Conservation (phyloP, 2,888 invertebrate genomes). For the Rhimphoctona megacephalus region DNA sequence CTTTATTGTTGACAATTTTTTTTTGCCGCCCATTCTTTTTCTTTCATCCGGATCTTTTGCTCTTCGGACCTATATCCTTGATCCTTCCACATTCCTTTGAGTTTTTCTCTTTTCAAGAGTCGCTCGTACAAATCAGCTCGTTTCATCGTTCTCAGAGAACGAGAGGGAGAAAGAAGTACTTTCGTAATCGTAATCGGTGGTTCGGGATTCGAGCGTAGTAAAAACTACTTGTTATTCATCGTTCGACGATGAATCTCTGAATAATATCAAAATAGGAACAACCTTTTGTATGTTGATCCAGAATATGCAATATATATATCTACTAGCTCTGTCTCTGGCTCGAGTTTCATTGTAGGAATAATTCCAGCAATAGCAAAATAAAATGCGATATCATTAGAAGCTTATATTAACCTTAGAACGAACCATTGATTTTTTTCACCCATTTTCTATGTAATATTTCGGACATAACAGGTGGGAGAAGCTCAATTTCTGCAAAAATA, state of each 20-base stretch:
- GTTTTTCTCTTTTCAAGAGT: slow-evolving; percentile 8
- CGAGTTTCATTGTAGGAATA: not conserved
- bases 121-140: slow-evolving; percentile 2
- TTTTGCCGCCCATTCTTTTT: not conserved
- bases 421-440: no score
- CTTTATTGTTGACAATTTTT: not conserved
- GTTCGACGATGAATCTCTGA: slow-evolving; percentile 30
- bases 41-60: not conserved
- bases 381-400: no score
- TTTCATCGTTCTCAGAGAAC: not conserved
- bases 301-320: not conserved
- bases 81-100: slow-evolving; percentile 28
- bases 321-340: no score
- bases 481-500: not conserved
- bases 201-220: not conserved
- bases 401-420: no score
- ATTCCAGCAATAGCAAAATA: not conserved
- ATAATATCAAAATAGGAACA: slow-evolving; percentile 8
- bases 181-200: slow-evolving; percentile 21
- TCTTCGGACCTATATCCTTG: not conserved
- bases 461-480: not conserved
- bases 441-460: no score
- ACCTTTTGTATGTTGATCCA: slow-evolving; percentile 11
- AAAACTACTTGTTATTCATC: slow-evolving; percentile 24
- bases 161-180: not conserved